Conservation (phyloP, 2,888 invertebrate species). For the Pegoplata infirma region DNA sequence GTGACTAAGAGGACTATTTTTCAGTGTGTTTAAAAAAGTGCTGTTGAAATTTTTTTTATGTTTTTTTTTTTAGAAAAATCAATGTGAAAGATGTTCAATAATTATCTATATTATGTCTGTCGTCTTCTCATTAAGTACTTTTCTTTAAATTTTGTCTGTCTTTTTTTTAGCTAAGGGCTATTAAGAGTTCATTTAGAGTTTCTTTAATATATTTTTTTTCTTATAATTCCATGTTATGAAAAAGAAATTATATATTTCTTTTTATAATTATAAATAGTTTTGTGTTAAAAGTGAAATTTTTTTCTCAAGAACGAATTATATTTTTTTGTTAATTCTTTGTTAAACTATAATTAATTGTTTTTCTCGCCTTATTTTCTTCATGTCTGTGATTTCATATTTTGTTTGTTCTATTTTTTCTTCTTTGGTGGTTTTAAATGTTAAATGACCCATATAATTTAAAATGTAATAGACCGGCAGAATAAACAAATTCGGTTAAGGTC, state of each 20-base stretch:
- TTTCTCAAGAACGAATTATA: not conserved
- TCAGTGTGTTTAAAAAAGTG: conserved; percentile 6
- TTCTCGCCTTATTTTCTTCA: conserved; percentile 5
- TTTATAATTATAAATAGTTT: not conserved
- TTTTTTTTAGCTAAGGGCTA: too few species aligned
- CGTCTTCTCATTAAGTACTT: not conserved
- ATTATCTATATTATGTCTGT: not conserved
- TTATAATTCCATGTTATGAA: too few species aligned
- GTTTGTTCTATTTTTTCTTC: conserved; percentile 6
- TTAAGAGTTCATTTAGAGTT: not conserved
- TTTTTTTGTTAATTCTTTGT: not conserved
- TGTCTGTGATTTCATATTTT: conserved; percentile 23
- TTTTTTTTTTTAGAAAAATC: conserved; percentile 55
- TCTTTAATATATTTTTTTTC: too few species aligned
- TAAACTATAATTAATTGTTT: conserved; percentile 27
- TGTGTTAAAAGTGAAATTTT: conserved; percentile 33
- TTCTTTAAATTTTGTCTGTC: not conserved
- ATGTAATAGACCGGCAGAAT: conserved; percentile 3
- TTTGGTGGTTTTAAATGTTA: conserved; percentile 18
- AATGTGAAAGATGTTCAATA: conserved; percentile 30
- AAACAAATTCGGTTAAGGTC: not conserved
- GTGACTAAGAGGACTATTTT: conserved; percentile 43
- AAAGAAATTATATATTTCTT: not conserved
- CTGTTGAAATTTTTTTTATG: not conserved
- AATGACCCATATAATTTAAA: conserved; percentile 51